phyloP scores from a whole-genome alignment of 2,797 vertebrate species.

The Margarornis squamiger region DNA sequence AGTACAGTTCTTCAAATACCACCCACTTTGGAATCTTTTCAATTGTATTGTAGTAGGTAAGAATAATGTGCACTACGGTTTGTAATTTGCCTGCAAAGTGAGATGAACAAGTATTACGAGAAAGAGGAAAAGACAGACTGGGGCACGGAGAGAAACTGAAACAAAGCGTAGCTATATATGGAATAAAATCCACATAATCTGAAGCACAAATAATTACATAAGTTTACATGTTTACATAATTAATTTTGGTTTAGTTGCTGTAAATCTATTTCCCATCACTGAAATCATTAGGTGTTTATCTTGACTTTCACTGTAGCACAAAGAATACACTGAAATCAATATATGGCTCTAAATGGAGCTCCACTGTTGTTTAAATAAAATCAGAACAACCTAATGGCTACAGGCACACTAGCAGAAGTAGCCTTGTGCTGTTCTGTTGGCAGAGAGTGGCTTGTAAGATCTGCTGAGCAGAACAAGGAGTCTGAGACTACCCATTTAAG shows the following conservation, averaged over 20 bases:
- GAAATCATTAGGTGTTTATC: neutral
- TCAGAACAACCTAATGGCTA: neutral
- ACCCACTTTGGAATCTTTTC: neutral
- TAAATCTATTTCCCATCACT: neutral
- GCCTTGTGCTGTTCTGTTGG: neutral
- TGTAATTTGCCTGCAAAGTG: neutral
- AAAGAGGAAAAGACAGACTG: neutral
- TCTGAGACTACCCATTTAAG: neutral
- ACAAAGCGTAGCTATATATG: neutral
- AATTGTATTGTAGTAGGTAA: neutral
- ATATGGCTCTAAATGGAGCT: neutral
- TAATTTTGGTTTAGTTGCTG: neutral
- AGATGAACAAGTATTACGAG: neutral
- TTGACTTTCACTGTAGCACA: neutral
- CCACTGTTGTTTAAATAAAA: neutral
- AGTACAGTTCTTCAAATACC: neutral
- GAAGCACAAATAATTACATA: neutral
- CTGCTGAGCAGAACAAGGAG: neutral
- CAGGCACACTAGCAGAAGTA: neutral
- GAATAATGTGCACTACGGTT: neutral
- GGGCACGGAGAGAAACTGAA: neutral
- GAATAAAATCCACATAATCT: neutral
- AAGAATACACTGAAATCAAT: neutral
- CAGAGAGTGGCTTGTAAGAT: neutral
- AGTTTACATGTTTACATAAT: neutral